phyloP scores from a whole-genome alignment of 2,113 vertebrate genomes.

The Sciurus niger region DNA sequence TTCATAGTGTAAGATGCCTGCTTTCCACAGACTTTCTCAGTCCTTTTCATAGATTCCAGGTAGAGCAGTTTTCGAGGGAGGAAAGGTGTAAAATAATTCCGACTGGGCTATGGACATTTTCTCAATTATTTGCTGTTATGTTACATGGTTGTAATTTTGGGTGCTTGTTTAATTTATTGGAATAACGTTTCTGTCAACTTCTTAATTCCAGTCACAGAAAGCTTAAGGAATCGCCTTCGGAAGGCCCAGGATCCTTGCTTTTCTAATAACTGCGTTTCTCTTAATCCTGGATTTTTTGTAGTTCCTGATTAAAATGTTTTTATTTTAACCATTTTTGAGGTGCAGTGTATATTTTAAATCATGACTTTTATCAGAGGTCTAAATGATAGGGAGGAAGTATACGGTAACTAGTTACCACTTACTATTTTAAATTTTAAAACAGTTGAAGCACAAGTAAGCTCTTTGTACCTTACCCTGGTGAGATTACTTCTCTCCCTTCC shows the following conservation, averaged over 20 bases:
- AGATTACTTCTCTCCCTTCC: neutral
- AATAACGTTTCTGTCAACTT: neutral
- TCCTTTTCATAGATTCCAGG: neutral
- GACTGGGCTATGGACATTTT: neutral
- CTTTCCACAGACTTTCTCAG: neutral
- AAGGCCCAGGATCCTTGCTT: neutral
- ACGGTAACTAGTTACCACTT: neutral
- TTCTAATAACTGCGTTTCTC: neutral
- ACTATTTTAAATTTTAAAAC: neutral
- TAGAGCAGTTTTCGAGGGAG: neutral
- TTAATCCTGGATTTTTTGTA: neutral
- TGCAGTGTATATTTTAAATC: neutral
- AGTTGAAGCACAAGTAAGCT: neutral
- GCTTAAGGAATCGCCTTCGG: neutral
- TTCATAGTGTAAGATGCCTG: neutral
- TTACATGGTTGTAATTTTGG: neutral
- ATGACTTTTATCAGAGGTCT: neutral
- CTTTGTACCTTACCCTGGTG: neutral
- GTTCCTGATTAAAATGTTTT: neutral
- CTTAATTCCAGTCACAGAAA: neutral
- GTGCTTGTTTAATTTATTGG: neutral
- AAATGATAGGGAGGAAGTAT: neutral
- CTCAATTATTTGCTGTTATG: neutral
- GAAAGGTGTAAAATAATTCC: neutral
- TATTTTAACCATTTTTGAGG: neutral